These are phyloP conservation scores for Thaleichthys pacificus DNA, from an alignment of 2,797 vertebrate species.

Conservation along the genomic window DNA sequence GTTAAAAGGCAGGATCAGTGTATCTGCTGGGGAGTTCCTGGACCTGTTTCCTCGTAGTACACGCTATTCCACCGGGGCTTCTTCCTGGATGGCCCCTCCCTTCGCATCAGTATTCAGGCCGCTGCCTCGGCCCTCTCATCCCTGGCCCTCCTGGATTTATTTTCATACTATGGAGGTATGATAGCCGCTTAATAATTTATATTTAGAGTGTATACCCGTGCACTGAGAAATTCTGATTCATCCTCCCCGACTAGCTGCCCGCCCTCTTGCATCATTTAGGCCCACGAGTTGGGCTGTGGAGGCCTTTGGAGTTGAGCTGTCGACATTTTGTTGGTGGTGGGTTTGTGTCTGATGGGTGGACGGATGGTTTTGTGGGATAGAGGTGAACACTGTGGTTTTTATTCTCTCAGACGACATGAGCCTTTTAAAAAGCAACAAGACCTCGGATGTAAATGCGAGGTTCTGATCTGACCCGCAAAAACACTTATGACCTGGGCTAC, in stretches of 20 bases:
- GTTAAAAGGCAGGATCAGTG: constrained; percentile 65
- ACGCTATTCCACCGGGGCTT: constrained; percentile 56
- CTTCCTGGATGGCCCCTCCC: neutral
- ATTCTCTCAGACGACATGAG: constrained; percentile 67
- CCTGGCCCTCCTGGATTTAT: constrained; percentile 76
- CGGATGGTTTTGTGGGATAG: constrained; percentile 37
- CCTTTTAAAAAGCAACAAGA: constrained; percentile 67
- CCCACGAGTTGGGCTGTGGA: constrained; percentile 60
- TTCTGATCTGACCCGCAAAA: constrained; percentile 45
- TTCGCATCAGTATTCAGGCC: constrained; percentile 76
- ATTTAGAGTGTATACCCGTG: constrained; percentile 81
- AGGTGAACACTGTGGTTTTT: constrained; percentile 51
- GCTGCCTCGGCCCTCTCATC: constrained; percentile 66
- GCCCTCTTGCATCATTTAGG: constrained; percentile 81
- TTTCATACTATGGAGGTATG: constrained; percentile 82
- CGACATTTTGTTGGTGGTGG: constrained; percentile 57
- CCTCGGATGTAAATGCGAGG: constrained; percentile 42
- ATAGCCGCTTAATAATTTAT: constrained; percentile 84
- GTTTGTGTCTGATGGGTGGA: constrained; percentile 41
- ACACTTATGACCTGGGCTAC: constrained; percentile 28
- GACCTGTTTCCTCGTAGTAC: constrained; percentile 49
- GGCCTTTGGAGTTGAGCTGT: constrained; percentile 71
- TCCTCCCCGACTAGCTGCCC: constrained; percentile 76
- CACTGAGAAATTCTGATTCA: constrained; percentile 86
- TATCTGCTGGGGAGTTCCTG: constrained; percentile 49